Evolutionary conservation across 2,113 vertebrate species (phyloP).

Genomic region (Elephas maximus): DNA sequence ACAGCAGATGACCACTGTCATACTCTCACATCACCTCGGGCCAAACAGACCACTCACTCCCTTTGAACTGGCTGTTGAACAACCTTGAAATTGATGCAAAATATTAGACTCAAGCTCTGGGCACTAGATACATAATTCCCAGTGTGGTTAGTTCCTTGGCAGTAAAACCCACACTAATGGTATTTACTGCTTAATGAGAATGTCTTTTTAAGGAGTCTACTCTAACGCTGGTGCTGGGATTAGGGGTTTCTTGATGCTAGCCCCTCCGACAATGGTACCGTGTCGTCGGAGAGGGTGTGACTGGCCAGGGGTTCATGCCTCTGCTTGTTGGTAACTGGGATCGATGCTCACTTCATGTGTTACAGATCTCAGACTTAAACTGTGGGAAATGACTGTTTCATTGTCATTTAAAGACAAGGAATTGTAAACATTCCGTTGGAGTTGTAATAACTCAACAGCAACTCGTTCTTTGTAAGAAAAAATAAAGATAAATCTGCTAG

Average conservation of each 20-base stretch:
- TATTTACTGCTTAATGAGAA: constrained; percentile 13
- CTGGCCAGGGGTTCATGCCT: background rate
- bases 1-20: background rate
- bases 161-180: background rate
- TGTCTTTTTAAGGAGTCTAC: constrained; percentile 55
- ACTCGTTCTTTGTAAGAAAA: constrained; percentile 69
- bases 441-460: constrained; percentile 64
- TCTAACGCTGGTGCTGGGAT: background rate
- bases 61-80: constrained; percentile 9
- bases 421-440: constrained; percentile 74
- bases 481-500: constrained; percentile 67
- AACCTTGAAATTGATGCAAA: constrained; percentile 32
- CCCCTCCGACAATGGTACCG: background rate
- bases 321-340: background rate
- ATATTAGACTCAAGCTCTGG: background rate
- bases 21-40: background rate
- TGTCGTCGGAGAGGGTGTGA: background rate
- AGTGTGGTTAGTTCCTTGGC: constrained; percentile 48
- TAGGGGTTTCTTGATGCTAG: background rate
- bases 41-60: background rate
- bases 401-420: constrained; percentile 66
- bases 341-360: constrained; percentile 50
- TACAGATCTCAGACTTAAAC: constrained; percentile 71
- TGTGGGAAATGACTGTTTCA: constrained; percentile 73
- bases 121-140: constrained; percentile 27